phyloP scores from a whole-genome alignment of 2,113 vertebrate species.

The Rhizomys pruinosus region DNA sequence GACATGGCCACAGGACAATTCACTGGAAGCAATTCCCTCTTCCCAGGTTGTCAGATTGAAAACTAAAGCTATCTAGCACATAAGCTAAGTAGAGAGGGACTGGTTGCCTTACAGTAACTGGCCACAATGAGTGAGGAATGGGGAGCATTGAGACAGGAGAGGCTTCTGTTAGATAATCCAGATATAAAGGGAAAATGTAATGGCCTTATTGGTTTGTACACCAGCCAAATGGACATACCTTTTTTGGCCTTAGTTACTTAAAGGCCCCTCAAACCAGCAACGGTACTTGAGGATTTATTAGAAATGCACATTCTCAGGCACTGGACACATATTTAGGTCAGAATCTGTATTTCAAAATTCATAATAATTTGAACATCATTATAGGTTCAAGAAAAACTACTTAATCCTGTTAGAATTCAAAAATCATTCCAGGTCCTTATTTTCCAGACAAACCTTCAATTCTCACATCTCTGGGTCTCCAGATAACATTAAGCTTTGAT shows the following conservation, averaged over 20 bases:
- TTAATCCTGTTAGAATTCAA: background rate
- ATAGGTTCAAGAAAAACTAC: background rate
- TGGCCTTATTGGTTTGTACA: background rate
- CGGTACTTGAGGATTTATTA: background rate
- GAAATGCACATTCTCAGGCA: background rate
- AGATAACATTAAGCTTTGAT: background rate
- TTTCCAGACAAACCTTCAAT: background rate
- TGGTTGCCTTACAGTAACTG: background rate
- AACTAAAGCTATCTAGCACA: no score
- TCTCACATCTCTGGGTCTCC: background rate
- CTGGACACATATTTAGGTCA: background rate
- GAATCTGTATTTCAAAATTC: slow-evolving; percentile 4
- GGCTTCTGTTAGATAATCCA: background rate
- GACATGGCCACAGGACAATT: no score
- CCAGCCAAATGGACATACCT: background rate
- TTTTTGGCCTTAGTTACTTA: background rate
- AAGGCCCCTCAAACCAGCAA: background rate
- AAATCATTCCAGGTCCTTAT: background rate
- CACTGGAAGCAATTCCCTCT: no score
- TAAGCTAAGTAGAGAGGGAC: background rate
- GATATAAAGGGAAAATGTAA: background rate
- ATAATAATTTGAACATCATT: background rate
- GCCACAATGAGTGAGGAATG: background rate
- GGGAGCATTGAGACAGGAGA: background rate
- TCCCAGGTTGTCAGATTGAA: no score